Evolutionary conservation across 2,113 vertebrate species (phyloP).

Genomic region (Tonatia bakeri): DNA sequence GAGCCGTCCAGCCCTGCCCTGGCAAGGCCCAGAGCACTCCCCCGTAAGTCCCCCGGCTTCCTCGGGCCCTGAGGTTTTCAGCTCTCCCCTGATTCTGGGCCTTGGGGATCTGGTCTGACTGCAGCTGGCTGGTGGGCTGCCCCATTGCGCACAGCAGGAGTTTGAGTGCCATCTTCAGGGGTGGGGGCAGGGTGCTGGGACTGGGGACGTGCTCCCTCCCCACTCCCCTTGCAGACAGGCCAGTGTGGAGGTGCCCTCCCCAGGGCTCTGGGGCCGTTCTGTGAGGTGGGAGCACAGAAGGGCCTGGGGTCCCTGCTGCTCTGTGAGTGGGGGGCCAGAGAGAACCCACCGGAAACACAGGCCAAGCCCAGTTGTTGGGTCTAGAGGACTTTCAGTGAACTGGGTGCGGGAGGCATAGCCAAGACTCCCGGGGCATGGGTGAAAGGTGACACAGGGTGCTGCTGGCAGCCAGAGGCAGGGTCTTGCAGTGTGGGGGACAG

Average conservation of each 20-base stretch:
- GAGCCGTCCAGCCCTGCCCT: neutral
- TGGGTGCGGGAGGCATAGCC: neutral
- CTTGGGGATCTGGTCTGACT: neutral
- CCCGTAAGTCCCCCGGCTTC: neutral
- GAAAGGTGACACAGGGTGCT: rapidly evolving
- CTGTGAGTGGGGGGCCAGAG: neutral
- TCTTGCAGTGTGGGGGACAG: no score
- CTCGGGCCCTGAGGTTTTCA: neutral
- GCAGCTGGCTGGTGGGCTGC: no score
- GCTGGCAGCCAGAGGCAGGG: neutral
- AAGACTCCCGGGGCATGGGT: neutral
- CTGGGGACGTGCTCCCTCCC: neutral
- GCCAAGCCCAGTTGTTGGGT: neutral
- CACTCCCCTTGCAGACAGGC: neutral
- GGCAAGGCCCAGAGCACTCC: neutral
- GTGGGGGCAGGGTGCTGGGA: neutral
- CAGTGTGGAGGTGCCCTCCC: neutral
- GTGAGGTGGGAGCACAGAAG: no score
- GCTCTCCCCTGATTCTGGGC: neutral
- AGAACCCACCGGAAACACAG: no score
- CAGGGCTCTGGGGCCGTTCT: neutral
- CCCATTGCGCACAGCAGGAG: neutral
- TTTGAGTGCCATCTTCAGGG: no score
- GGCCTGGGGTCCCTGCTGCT: neutral
- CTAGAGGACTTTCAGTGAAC: neutral